These are phyloP conservation scores for Synanthedon tipuliformis DNA, from an alignment of 2,888 invertebrate species.

Conservation along the genomic window DNA sequence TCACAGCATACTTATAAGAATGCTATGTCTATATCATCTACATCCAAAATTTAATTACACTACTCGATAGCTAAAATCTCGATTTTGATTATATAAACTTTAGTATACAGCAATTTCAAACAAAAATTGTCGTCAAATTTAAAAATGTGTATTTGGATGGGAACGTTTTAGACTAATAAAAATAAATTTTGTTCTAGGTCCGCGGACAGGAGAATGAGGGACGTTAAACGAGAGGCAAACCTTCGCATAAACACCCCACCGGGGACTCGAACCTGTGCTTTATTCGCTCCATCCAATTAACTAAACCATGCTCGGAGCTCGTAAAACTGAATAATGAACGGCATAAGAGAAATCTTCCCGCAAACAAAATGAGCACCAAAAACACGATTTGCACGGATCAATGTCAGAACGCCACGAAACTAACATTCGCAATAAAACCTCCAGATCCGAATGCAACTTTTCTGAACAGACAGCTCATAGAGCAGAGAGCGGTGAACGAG, in stretches of 20 bases:
- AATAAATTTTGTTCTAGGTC: conserved; percentile 14
- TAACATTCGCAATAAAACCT: conserved; percentile 27
- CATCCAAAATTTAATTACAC: no score
- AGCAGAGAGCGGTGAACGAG: conserved; percentile 1
- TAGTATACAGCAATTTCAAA: no score
- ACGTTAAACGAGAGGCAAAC: background rate
- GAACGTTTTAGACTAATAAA: conserved; percentile 5
- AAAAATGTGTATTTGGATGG: no score
- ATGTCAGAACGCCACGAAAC: conserved; percentile 36
- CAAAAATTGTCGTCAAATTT: no score
- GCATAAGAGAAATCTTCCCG: conserved; percentile 10
- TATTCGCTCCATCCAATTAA: conserved; percentile 7
- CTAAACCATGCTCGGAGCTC: conserved; percentile 5
- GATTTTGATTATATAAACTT: no score
- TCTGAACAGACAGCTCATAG: conserved; percentile 8
- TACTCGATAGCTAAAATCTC: no score
- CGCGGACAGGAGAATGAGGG: conserved; percentile 2
- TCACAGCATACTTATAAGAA: no score
- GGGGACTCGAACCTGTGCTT: background rate
- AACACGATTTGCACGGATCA: conserved; percentile 18
- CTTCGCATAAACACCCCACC: background rate
- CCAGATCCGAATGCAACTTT: conserved; percentile 18
- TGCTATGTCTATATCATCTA: no score
- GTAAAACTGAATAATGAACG: conserved; percentile 17
- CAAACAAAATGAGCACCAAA: conserved; percentile 12